Conservation (phyloP, 2,113 vertebrate genomes). For the Suricata suricatta region DNA sequence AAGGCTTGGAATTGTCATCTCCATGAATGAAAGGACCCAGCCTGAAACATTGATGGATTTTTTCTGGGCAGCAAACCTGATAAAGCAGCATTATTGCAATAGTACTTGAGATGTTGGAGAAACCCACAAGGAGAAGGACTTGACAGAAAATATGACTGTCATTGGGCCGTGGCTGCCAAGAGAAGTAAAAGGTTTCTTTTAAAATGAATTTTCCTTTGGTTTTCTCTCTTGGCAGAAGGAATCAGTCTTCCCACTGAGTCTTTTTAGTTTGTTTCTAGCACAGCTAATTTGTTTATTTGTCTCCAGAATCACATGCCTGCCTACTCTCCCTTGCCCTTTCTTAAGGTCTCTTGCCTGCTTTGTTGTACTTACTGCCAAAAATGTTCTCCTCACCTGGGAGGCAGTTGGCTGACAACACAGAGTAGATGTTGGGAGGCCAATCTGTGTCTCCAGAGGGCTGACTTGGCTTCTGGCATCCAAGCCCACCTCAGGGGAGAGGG, state of each 20-base stretch:
- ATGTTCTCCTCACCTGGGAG: slow-evolving; percentile 55
- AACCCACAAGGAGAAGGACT: slow-evolving; percentile 19
- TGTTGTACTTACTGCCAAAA: slow-evolving; percentile 51
- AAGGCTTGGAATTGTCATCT: not conserved
- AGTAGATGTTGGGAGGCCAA: not conserved
- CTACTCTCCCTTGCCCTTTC: slow-evolving; percentile 56
- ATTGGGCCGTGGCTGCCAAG: not conserved
- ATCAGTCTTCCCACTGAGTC: slow-evolving; percentile 42
- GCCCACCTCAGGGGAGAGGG: not conserved
- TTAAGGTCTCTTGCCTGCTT: slow-evolving; percentile 56
- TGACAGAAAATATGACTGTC: not conserved
- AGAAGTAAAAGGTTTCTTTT: slow-evolving; percentile 50
- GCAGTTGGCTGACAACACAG: slow-evolving; percentile 55
- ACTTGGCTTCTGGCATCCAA: not conserved
- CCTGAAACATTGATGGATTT: slow-evolving; percentile 37
- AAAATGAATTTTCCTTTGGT: slow-evolving; percentile 39
- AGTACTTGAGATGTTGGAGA: slow-evolving; percentile 34
- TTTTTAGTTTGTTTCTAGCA: slow-evolving; percentile 65
- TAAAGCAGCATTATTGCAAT: slow-evolving; percentile 1
- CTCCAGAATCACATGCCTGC: slow-evolving; percentile 46
- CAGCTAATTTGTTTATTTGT: slow-evolving; percentile 69
- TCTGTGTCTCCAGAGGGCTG: slow-evolving; percentile 32
- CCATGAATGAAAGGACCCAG: not conserved
- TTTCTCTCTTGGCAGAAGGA: slow-evolving; percentile 59
- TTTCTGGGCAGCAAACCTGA: not conserved